Evolutionary conservation across 2,888 invertebrate genomes (phyloP).

Genomic region (Drosophila subquinaria): DNA sequence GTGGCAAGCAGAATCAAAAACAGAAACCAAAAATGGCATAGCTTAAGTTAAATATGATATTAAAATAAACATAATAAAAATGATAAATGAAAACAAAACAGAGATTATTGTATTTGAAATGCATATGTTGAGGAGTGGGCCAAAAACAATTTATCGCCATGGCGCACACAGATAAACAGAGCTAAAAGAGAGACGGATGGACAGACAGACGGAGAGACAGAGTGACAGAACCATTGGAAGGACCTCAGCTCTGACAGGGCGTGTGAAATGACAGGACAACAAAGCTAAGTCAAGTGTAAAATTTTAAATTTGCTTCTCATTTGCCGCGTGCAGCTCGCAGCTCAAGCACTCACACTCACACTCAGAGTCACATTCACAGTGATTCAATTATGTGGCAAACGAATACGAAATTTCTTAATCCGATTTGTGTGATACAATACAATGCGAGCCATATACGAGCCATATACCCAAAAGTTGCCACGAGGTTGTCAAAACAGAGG

Average conservation of each 20-base stretch:
- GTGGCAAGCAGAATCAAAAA: conserved; percentile 72
- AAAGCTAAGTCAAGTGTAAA: conserved; percentile 85
- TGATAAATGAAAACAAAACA: conserved; percentile 7
- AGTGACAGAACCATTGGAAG: conserved; percentile 18
- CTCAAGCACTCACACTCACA: conserved; percentile 55
- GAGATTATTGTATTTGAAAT: conserved; percentile 20
- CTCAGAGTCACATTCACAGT: conserved; percentile 36
- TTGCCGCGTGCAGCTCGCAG: conserved; percentile 72
- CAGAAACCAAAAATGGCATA: conserved; percentile 47
- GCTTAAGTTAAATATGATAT: conserved; percentile 31
- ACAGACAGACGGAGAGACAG: conserved; percentile 1
- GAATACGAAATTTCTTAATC: conserved; percentile 85
- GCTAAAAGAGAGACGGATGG: conserved; percentile 3
- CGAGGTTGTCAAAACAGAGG: conserved; percentile 74
- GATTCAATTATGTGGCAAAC: conserved; percentile 85
- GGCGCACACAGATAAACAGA: conserved; percentile 54
- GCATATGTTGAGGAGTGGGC: conserved; percentile 12
- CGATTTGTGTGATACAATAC: conserved; percentile 84
- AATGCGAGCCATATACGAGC: conserved; percentile 49
- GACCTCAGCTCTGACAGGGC: conserved; percentile 47
- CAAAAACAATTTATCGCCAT: conserved; percentile 66
- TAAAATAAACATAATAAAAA: conserved; percentile 55
- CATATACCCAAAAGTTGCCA: conserved; percentile 22
- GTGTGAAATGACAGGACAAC: conserved; percentile 83
- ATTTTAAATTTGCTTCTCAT: conserved; percentile 86